Evolutionary conservation across 2,113 vertebrate species (phyloP), one percentile per base, ranked within the genome.

Genomic region (Trematocara unimaculatum): DNA sequence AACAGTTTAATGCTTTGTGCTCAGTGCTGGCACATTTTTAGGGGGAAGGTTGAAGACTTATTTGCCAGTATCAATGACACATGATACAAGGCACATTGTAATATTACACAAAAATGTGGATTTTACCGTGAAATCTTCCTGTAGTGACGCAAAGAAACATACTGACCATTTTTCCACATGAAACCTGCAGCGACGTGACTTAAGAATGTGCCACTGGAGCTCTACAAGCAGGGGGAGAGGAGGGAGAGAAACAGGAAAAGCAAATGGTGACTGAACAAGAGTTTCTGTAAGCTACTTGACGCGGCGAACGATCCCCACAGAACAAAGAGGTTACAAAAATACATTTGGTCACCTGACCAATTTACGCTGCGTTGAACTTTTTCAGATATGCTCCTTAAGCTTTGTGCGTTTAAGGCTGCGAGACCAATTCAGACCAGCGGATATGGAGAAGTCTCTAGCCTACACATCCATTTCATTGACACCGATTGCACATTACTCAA

Each of bases 11-110:
- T 78, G 90, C 72, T 89, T 79, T 84, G 62, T 47, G 79, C 79
- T 79, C 90, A 62, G 53, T 64, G 60, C 5, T 77, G 72, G 81
- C 87, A 85, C 89, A 55, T 5, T 54, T 64, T 26, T 8, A 62
- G 49, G 67, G 54, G 82, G 15, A 18, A n/a, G 31, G 33, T 53
- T 40, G 3, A 84, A 78, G 64, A 90, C 87, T 54, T 47, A 26
- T 84, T 38, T 92, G 87, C 89, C 90, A 94, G 86, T 85, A 91
- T 93, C 92, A 88, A 78, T 84, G 29, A 84, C 88, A 96, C 96
- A 96, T 96, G 97, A 97, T 97, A 97, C 97, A 98, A 98, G 97
- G 97, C 97, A 96, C 97, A 96, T 94, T 95, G 94, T 94, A 91
- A 94, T 54, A 96, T 95, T 92, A 83, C 58, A 81, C 42, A 49